Base-by-base conservation (phyloP, 2,797 vertebrate species). In the Oreonectes daqikongensis region DNA sequence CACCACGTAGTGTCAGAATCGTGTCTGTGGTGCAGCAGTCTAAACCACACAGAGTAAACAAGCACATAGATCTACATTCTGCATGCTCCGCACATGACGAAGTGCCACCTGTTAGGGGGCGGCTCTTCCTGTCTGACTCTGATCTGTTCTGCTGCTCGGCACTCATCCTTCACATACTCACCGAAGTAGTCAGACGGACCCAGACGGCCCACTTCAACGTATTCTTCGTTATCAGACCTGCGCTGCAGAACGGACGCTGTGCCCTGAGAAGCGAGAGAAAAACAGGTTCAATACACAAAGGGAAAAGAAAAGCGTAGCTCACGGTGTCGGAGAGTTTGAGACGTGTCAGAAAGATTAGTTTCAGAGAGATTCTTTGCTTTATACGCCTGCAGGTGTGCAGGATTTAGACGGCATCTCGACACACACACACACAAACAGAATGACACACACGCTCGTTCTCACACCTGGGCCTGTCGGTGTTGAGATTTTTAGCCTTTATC, bases 131-230 rank as follows among this genome's bases (percentile, higher is more conserved):
- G 66, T 61, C 67, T 70, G 65, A 53, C 40, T 59, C 40, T 57
- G 24, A 40, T 73, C 59, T 73, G 42, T 73, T 64, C 71, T 64
- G 57, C 46, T 72, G 53, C 55, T 26, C 55, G 20, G 28, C 46
- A 67, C 53, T 69, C 18, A 44, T 57, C 64, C 24, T 50, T 28
- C 2, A 52, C n/a, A 50, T 5, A 85, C 96, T 95, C 89, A 98
- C 97, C 97, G 61, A 99, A 99, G 89, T 98, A 99, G 90, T 99
- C 97, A 0, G 97, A 98, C 5, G 96, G 97, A 68, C 96, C 96
- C 0, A 99, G 95, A 38, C 97, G 94, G 42, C 97, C 97, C 1
- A 98, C 97, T 79, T 98, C 97, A 0, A 98, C 91, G 0, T 98
- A 99, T 83, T 98, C 97, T 87, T 99, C 97, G 0, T 95, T 95